Conservation (phyloP, 2,113 vertebrate species). For the Craseonycteris thonglongyai region DNA sequence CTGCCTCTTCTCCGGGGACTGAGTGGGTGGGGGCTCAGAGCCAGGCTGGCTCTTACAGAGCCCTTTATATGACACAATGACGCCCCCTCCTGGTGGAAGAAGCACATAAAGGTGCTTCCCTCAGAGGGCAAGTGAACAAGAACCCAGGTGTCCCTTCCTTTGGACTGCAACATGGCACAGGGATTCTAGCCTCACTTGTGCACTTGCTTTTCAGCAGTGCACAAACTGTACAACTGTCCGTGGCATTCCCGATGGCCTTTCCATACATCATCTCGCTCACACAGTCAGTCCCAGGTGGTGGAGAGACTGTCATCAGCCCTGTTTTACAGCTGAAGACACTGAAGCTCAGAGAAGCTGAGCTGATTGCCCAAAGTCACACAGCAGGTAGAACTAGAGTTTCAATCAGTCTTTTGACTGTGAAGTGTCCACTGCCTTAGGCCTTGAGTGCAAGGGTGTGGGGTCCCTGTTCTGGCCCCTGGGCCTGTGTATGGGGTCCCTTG, state of each 20-base stretch:
- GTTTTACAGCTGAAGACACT: not conserved
- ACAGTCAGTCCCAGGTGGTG: no score
- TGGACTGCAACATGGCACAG: not conserved
- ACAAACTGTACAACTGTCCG: not conserved
- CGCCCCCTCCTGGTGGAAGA: not conserved
- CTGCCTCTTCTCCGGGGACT: not conserved
- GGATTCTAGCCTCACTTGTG: not conserved
- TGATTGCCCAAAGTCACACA: not conserved
- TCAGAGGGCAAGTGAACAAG: no score
- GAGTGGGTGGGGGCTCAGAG: accelerated
- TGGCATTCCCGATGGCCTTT: not conserved
- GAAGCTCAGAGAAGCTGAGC: not conserved
- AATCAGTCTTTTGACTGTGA: not conserved
- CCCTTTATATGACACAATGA: not conserved
- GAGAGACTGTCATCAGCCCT: not conserved
- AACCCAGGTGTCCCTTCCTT: not conserved
- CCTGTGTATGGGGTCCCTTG: not conserved
- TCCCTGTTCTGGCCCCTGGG: no score
- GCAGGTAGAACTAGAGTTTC: not conserved
- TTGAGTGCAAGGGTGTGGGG: not conserved
- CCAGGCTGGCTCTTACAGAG: not conserved
- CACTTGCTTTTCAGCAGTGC: not conserved
- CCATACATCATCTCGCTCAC: not conserved
- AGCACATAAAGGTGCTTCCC: not conserved
- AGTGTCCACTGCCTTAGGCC: not conserved